Conservation (phyloP, 2,113 vertebrate species). For the Myrmecobius fasciatus region DNA sequence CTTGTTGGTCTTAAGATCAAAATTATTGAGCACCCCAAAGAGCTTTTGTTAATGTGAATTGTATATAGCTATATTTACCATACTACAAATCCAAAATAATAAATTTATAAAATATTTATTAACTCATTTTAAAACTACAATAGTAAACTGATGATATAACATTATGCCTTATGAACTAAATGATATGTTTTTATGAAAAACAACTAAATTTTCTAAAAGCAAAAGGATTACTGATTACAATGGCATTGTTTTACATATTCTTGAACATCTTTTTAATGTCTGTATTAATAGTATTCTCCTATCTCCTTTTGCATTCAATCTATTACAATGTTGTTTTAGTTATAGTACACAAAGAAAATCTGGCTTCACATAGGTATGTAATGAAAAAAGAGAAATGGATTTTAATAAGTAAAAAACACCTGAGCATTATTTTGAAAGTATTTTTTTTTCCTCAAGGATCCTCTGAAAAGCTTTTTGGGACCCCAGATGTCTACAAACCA, state of each 20-base stretch:
- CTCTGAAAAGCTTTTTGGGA: background rate
- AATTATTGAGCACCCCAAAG: background rate
- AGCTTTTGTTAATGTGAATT: background rate
- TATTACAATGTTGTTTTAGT: background rate
- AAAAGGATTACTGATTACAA: background rate
- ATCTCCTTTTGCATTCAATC: background rate
- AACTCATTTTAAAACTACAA: background rate
- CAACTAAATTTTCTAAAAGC: background rate
- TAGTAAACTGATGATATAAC: background rate
- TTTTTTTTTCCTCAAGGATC: background rate
- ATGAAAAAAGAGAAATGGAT: background rate
- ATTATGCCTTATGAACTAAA: background rate
- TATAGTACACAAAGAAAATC: background rate
- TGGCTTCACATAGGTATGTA: background rate
- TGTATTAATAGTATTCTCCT: background rate
- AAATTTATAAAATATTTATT: background rate
- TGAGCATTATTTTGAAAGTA: background rate
- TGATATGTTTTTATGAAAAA: background rate
- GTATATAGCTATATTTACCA: background rate
- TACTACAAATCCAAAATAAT: background rate
- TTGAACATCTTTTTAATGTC: background rate
- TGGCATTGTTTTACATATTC: background rate
- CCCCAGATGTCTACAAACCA: background rate
- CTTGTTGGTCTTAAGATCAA: background rate
- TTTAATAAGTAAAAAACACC: background rate